A percentile compares a stretch with the other conserved stretches of the same genome.
Conservation (phyloP, 2,888 invertebrate species). For the Kuschelorhynchus macadamiae region DNA sequence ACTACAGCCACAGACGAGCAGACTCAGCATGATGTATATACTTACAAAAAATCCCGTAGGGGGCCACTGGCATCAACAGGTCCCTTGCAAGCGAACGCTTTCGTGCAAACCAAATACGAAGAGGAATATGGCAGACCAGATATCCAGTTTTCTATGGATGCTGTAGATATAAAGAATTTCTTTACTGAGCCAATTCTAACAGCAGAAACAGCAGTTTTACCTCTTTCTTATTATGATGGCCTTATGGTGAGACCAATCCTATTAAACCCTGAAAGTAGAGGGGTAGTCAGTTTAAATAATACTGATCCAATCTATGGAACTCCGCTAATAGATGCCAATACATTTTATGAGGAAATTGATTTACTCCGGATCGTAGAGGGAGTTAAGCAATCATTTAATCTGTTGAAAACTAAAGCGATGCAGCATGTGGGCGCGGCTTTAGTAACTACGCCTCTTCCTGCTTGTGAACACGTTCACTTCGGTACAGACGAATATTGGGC, state of each 20-base stretch:
- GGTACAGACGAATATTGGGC: conserved; percentile 78
- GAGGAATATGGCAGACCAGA: conserved; percentile 72
- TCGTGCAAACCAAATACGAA: conserved; percentile 74
- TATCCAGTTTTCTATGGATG: conserved; percentile 78
- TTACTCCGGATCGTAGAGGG: conserved; percentile 75
- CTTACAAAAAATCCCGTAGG: conserved; percentile 67
- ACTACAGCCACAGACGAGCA: conserved; percentile 68
- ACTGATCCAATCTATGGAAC: conserved; percentile 80
- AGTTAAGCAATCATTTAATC: conserved; percentile 72
- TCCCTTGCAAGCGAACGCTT: conserved; percentile 73
- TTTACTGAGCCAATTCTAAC: conserved; percentile 71
- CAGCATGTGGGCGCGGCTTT: conserved; percentile 72
- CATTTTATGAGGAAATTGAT: conserved; percentile 77
- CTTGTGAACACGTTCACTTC: conserved; percentile 73
- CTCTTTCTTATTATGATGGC: conserved; percentile 76
- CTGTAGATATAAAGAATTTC: conserved; percentile 72
- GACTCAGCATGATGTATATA: conserved; percentile 68
- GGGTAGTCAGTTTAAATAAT: conserved; percentile 74
- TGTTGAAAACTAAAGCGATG: conserved; percentile 75
- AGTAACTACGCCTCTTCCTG: conserved; percentile 73
- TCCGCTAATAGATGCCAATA: conserved; percentile 82
- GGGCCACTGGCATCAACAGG: conserved; percentile 74
- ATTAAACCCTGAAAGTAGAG: conserved; percentile 76
- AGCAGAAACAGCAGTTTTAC: conserved; percentile 67
- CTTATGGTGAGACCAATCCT: conserved; percentile 75